Percentiles rank a stretch among this genome's conserved stretches.
phyloP scores from a whole-genome alignment of 2,888 invertebrate species.

The Aphidius colemani region DNA sequence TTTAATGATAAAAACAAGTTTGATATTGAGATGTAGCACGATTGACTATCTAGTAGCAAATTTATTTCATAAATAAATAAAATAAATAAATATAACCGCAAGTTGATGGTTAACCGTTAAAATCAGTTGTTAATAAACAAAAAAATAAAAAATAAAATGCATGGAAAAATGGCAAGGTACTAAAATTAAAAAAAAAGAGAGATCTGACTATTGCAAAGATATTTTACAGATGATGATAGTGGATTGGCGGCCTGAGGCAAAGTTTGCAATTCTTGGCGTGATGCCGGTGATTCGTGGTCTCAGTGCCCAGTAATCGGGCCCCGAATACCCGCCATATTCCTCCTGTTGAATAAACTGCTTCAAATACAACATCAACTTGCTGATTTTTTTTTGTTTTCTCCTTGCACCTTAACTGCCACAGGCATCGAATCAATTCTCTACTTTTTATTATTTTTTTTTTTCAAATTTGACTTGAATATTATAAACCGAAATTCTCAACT shows the following conservation, averaged over 20 bases:
- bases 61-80: constrained; percentile 43
- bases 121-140: constrained; percentile 20
- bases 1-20: constrained; percentile 8
- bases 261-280: constrained; percentile 58
- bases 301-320: constrained; percentile 58
- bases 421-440: constrained; percentile 21
- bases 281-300: constrained; percentile 60
- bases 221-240: constrained; percentile 47
- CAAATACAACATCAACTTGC: constrained; percentile 27
- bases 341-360: constrained; percentile 38
- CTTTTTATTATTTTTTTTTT: constrained; percentile 15
- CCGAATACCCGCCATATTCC: constrained; percentile 50
- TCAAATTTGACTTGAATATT: not conserved
- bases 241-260: constrained; percentile 60
- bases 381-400: constrained; percentile 24
- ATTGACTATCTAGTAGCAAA: constrained; percentile 41
- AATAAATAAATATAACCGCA: constrained; percentile 31
- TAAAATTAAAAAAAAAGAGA: constrained; percentile 16
- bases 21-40: constrained; percentile 37
- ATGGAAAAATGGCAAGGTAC: constrained; percentile 39
- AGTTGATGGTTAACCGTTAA: constrained; percentile 25
- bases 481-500: too few relatives aligned
- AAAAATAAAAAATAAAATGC: constrained; percentile 20
- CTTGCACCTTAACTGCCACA: constrained; percentile 10
- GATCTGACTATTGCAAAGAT: constrained; percentile 22